These are phyloP conservation scores for Teleopsis dalmanni DNA, from an alignment of 1,140 invertebrate genomes.

Conservation along the genomic window DNA sequence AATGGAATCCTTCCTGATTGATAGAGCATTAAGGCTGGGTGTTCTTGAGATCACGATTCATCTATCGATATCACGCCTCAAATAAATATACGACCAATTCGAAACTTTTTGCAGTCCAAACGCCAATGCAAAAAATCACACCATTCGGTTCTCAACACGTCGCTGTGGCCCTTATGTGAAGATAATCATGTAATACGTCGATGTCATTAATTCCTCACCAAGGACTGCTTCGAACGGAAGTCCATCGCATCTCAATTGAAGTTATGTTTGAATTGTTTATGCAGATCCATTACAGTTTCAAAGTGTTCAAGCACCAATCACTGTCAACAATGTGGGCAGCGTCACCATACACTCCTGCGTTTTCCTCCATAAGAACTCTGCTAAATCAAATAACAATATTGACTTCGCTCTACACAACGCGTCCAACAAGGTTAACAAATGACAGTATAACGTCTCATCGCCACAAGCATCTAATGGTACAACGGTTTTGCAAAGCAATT, in stretches of 20 bases:
- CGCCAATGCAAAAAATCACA: not conserved
- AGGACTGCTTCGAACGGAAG: not conserved
- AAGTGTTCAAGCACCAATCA: slow-evolving; percentile 1
- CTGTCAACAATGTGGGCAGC: slow-evolving; percentile 1
- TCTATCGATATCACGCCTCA: not conserved
- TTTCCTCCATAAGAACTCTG: not conserved
- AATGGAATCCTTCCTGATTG: not conserved
- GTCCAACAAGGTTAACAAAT: not conserved
- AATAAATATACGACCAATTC: not conserved
- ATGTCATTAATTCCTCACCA: not conserved
- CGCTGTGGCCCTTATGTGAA: not conserved
- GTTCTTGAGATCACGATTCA: not conserved
- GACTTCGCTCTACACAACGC: not conserved
- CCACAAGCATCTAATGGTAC: not conserved
- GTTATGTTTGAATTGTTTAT: not conserved
- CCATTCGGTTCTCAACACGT: not conserved
- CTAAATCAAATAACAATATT: too few species aligned
- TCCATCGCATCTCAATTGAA: not conserved
- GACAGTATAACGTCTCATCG: too few species aligned
- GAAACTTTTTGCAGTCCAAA: not conserved
- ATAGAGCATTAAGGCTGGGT: not conserved
- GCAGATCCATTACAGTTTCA: not conserved
- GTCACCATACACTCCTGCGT: not conserved
- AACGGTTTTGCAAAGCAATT: not conserved
- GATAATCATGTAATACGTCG: not conserved